phyloP scores from a whole-genome alignment of 1,140 invertebrate species.

The Armadillidium nasatum region DNA sequence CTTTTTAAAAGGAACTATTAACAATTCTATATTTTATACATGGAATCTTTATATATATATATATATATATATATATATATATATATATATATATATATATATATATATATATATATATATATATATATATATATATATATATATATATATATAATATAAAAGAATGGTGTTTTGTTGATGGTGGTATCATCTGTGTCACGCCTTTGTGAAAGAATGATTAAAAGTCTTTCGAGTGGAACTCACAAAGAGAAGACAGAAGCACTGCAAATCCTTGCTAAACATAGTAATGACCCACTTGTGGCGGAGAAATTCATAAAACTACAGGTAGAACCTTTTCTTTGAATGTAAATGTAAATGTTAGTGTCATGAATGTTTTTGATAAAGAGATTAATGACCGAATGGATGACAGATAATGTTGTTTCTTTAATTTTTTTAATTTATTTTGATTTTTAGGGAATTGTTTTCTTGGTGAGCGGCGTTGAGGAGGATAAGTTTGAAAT shows the following conservation, averaged over 20 bases:
- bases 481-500: neutral
- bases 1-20: too few relatives aligned
- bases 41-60: too few relatives aligned
- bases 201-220: neutral
- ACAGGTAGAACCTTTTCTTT: neutral
- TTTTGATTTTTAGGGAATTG: neutral
- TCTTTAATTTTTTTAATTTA: too few relatives aligned
- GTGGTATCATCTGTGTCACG: neutral
- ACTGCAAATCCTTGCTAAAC: neutral
- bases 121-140: too few relatives aligned
- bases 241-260: neutral
- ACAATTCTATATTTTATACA: too few relatives aligned
- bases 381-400: too few relatives aligned
- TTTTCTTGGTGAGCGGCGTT: neutral
- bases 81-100: too few relatives aligned
- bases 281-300: neutral
- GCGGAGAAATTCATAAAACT: neutral
- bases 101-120: too few relatives aligned
- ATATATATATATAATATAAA: too few relatives aligned
- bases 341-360: neutral
- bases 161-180: constrained; percentile 3
- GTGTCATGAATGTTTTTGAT: neutral
- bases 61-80: too few relatives aligned
- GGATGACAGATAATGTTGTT: too few relatives aligned
- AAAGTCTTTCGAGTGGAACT: neutral